Evolutionary conservation across 2,888 invertebrate genomes (phyloP).

Genomic region (Gibbula magus): DNA sequence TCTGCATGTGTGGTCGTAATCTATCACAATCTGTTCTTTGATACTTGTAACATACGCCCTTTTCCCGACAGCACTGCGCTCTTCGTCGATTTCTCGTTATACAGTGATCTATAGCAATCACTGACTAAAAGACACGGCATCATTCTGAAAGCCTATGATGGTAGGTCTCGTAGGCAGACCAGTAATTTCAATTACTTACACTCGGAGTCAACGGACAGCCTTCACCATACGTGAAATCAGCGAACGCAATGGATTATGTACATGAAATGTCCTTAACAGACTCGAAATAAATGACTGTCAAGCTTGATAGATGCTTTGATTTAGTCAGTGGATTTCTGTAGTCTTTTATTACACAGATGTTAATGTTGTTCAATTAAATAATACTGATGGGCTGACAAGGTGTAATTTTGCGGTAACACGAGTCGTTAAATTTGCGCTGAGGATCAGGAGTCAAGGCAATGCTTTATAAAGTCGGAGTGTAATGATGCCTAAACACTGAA

Average conservation of each 20-base stretch:
- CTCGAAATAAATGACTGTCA: neutral
- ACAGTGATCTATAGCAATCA: neutral
- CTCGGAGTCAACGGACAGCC: no score
- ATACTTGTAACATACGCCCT: neutral
- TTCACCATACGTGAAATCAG: neutral
- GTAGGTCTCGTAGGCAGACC: neutral
- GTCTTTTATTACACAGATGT: constrained; percentile 1
- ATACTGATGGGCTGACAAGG: neutral
- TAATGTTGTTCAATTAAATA: constrained; percentile 10
- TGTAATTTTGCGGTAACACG: neutral
- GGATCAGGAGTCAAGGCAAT: neutral
- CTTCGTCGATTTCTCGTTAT: neutral
- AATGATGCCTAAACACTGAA: no score
- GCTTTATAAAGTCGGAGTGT: no score
- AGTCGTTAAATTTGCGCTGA: neutral
- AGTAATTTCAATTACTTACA: constrained; percentile 8
- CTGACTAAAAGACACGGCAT: neutral
- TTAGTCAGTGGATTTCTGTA: neutral
- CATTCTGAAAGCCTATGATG: constrained; percentile 1
- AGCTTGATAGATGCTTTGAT: neutral
- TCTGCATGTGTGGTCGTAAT: constrained; percentile 13
- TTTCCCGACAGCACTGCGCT: neutral
- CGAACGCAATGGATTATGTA: neutral
- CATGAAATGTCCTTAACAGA: neutral
- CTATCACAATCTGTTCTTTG: constrained; percentile 5